Percentiles rank a stretch among this genome's conserved stretches.
These are phyloP conservation scores for Cydia amplana DNA, from an alignment of 1,140 invertebrate species.

Conservation along the genomic window DNA sequence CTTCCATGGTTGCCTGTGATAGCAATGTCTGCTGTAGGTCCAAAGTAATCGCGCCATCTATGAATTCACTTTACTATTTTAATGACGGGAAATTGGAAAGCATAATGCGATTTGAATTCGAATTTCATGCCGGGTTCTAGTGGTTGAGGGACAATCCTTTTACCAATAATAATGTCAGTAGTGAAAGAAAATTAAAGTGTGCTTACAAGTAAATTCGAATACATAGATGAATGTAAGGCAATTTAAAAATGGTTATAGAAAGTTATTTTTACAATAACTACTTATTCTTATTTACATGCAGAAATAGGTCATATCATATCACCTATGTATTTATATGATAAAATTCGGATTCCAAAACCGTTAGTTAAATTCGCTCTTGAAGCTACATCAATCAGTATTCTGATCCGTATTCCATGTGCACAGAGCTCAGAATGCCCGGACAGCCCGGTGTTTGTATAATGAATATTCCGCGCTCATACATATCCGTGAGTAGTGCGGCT, in stretches of 20 bases:
- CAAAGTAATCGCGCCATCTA: slow-evolving; percentile 21
- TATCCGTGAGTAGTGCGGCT: slow-evolving; percentile 41
- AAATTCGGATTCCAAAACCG: not conserved
- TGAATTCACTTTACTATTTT: slow-evolving; percentile 21
- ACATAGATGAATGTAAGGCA: no score
- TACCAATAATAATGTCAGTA: not conserved
- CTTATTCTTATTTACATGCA: not conserved
- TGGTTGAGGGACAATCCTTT: not conserved
- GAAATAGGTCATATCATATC: not conserved
- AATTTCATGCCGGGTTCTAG: not conserved
- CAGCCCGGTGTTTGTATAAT: slow-evolving; percentile 36
- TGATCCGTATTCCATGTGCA: not conserved
- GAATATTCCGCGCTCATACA: slow-evolving; percentile 43
- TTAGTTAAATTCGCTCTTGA: slow-evolving; percentile 6
- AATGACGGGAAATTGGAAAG: slow-evolving; percentile 18
- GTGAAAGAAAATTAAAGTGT: no score
- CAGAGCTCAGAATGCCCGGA: slow-evolving; percentile 15
- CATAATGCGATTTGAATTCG: not conserved
- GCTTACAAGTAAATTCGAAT: no score
- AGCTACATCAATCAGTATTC: not conserved
- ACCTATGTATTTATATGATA: not conserved
- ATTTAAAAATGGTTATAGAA: no score
- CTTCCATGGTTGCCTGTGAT: slow-evolving; percentile 21
- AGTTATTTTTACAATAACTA: not conserved
- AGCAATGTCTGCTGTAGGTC: slow-evolving; percentile 22